phyloP scores from a whole-genome alignment of 2,113 vertebrate genomes.

The Plestiodon gilberti region DNA sequence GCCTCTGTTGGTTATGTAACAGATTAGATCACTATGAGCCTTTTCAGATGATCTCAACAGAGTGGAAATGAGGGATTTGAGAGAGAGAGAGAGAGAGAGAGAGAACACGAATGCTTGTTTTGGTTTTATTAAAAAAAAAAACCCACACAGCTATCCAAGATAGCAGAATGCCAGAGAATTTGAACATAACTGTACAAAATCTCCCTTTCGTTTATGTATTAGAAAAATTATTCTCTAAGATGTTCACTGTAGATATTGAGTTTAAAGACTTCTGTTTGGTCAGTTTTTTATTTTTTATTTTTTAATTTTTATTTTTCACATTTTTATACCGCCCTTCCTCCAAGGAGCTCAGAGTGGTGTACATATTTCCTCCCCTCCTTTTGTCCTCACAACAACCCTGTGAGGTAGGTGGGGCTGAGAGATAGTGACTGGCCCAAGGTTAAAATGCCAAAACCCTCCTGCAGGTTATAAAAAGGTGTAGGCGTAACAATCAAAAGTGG shows the following conservation, averaged over 20 bases:
- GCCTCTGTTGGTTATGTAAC: slow-evolving; percentile 36
- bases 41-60: slow-evolving; percentile 31
- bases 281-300: not conserved
- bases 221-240: not conserved
- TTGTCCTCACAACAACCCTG: no score
- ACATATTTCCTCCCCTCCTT: no score
- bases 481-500: not conserved
- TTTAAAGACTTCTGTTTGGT: not conserved
- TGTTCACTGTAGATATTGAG: not conserved
- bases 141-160: not conserved
- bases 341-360: no score
- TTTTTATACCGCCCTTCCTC: no score
- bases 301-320: not conserved
- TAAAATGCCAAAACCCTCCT: no score
- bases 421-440: no score
- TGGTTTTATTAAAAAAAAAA: not conserved
- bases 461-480: not conserved
- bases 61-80: slow-evolving; percentile 34
- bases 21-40: slow-evolving; percentile 33
- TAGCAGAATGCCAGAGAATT: not conserved
- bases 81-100: not conserved
- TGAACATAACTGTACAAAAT: not conserved
- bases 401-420: no score
- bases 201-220: not conserved
- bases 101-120: not conserved